Conservation (phyloP, 2,888 invertebrate genomes). For the Trypoxylon attenuatum region DNA sequence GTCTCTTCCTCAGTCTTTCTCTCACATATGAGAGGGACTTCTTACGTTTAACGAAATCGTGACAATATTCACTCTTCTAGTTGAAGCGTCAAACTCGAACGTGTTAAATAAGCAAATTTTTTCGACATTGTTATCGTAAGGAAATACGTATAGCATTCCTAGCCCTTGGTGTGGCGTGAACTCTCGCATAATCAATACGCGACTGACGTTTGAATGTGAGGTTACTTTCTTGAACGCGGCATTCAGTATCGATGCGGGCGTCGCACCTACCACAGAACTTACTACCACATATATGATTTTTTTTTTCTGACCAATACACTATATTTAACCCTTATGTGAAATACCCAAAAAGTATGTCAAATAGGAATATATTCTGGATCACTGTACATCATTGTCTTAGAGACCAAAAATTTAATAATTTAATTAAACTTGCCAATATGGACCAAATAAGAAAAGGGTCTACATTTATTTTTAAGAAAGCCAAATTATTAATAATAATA, state of each 20-base stretch:
- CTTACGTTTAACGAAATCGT: background rate
- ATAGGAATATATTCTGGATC: too few species aligned
- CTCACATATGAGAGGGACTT: conserved; percentile 2
- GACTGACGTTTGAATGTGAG: conserved; percentile 13
- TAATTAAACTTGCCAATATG: too few species aligned
- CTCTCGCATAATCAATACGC: conserved; percentile 11
- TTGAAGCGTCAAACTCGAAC: background rate
- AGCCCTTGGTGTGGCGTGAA: conserved; percentile 2
- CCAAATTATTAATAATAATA: too few species aligned
- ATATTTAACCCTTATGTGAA: too few species aligned
- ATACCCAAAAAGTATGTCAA: too few species aligned
- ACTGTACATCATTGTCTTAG: too few species aligned
- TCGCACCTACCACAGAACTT: too few species aligned
- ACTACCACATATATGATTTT: too few species aligned
- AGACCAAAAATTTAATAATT: too few species aligned
- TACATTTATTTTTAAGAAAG: too few species aligned
- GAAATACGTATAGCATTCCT: background rate
- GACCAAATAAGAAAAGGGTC: too few species aligned
- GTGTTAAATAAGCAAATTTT: background rate
- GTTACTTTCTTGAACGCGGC: conserved; percentile 21
- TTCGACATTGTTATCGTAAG: background rate
- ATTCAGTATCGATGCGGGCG: conserved; percentile 15
- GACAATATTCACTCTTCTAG: background rate
- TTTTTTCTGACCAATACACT: too few species aligned
- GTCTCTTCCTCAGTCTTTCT: conserved; percentile 34